Conservation (phyloP, 1,140 invertebrate genomes). For the Metaphire vulgaris region DNA sequence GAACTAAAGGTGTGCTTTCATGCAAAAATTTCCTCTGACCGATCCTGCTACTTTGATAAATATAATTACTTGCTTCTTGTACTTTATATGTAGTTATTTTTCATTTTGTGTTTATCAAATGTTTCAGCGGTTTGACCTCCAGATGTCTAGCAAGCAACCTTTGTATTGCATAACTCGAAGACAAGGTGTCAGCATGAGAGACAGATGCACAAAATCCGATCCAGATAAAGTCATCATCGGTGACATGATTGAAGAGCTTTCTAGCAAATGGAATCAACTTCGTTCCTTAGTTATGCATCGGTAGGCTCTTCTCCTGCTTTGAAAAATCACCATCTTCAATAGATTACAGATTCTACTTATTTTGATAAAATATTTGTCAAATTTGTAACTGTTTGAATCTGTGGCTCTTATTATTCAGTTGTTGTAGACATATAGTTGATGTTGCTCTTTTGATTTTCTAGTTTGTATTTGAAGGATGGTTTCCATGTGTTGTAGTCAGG, state of each 20-base stretch:
- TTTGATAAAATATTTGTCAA: too few species aligned
- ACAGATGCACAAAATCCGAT: slow-evolving; percentile 88
- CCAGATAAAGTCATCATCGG: slow-evolving; percentile 65
- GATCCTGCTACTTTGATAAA: too few species aligned
- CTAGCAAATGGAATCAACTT: slow-evolving; percentile 88
- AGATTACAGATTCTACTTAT: too few species aligned
- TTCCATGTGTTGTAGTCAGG: slow-evolving; percentile 58
- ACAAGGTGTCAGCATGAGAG: slow-evolving; percentile 84
- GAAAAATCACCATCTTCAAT: too few species aligned
- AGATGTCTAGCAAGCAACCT: slow-evolving; percentile 63
- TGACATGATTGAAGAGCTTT: slow-evolving; percentile 80
- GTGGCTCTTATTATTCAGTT: too few species aligned
- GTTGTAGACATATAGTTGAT: too few species aligned
- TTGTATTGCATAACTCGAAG: slow-evolving; percentile 84
- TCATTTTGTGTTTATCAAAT: not conserved
- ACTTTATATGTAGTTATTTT: not conserved
- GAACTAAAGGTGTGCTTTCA: slow-evolving; percentile 42
- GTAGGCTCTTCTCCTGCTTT: too few species aligned
- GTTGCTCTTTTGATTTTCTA: too few species aligned
- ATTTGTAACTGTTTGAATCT: too few species aligned
- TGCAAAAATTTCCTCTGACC: not conserved
- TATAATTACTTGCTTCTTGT: not conserved
- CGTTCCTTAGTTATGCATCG: slow-evolving; percentile 86
- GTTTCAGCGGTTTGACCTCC: not conserved
- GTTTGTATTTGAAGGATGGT: too few species aligned